Base-by-base conservation (phyloP, 2,797 vertebrate genomes). In the Malacoraja senta region DNA sequence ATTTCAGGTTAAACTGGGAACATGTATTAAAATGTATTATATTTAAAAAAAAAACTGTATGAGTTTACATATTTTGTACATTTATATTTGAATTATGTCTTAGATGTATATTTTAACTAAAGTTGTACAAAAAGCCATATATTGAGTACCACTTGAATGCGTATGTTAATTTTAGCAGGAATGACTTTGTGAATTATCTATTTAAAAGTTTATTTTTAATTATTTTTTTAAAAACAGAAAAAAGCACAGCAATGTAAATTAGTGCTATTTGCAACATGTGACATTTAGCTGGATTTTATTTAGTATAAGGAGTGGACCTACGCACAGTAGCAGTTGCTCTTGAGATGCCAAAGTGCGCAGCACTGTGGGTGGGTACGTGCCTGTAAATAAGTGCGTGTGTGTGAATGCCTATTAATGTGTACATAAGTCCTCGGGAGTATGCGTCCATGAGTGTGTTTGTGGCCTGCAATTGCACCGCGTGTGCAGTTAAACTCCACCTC, bases 11-110 rank as follows among this genome's bases (percentile, higher is more conserved):
- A 88, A 96, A 97, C 97, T 97, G 96, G 96, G 96, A 96, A 96
- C 95, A 76, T 97, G 96, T 97, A 98, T 97, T 97, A 98, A 97
- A 98, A 96, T 97, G 97, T 96, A 97, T 97, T 97, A 98, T 98
- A 97, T 94, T 96, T 96, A 97, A 96, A 96, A 96, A 96, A 96
- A 95, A 96, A 97, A 74, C 68, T 97, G 96, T 97, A 96, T 97
- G 97, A 97, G 97, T 97, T 97, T 97, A 97, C 97, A 96, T 97
- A 96, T 96, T 97, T 97, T 97, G 98, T 98, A 98, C 97, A 98
- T 98, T 98, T 98, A 97, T 98, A 98, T 97, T 97, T 98, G 96
- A 96, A 96, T 97, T 97, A 96, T 96, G 96, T 97, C 96, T 63
- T 97, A 97, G 97, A 97, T 97, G 96, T 97, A 97, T 97, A 97